phyloP scores from a whole-genome alignment of 2,888 invertebrate species.

The Eutolmus rufibarbis region DNA sequence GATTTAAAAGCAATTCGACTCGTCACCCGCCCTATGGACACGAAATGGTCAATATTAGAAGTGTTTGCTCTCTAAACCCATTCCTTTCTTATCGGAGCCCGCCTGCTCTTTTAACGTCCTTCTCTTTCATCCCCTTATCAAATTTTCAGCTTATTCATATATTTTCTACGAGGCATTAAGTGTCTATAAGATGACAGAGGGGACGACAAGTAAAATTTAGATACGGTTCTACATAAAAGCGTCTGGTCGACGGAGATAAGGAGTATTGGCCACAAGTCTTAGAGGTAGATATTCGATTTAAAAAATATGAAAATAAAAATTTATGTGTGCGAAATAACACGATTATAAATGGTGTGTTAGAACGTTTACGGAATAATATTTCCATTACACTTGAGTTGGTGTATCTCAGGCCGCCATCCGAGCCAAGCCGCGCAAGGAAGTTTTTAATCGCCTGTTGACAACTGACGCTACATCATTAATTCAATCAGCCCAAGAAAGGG shows the following conservation, averaged over 20 bases:
- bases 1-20: background rate
- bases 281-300: conserved; percentile 41
- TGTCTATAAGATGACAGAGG: conserved; percentile 47
- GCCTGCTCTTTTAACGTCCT: conserved; percentile 26
- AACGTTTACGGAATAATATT: conserved; percentile 39
- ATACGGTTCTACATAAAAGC: conserved; percentile 57
- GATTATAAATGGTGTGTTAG: conserved; percentile 45
- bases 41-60: conserved; percentile 25
- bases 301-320: conserved; percentile 45
- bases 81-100: conserved; percentile 25
- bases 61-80: conserved; percentile 34
- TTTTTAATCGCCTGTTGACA: conserved; percentile 35
- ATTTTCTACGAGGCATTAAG: conserved; percentile 43
- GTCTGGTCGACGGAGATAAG: conserved; percentile 63
- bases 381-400: conserved; percentile 38
- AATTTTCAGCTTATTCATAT: conserved; percentile 46
- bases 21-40: background rate
- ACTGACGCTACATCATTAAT: conserved; percentile 29
- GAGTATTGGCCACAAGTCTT: conserved; percentile 40
- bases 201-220: conserved; percentile 47
- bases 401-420: background rate
- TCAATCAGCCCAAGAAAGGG: background rate
- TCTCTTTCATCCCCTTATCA: conserved; percentile 33
- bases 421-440: background rate
- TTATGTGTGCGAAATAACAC: conserved; percentile 46